A percentile compares a stretch with the other conserved stretches of the same genome.
These are phyloP conservation scores for Eubasilissa splendida DNA, from an alignment of 2,888 invertebrate genomes.

Conservation along the genomic window DNA sequence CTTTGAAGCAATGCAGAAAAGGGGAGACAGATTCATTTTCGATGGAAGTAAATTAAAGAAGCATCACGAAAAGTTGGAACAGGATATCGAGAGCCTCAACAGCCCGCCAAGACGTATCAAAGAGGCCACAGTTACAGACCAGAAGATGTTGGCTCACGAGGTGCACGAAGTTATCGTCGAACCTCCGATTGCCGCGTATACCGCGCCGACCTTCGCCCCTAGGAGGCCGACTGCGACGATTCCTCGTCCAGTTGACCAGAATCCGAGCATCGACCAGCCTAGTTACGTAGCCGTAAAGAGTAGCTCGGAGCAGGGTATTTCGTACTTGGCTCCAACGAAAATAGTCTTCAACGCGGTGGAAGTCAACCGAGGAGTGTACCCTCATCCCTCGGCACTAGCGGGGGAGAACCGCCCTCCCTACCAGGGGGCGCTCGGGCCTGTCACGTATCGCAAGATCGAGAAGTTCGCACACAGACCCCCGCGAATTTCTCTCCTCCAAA, in stretches of 20 bases:
- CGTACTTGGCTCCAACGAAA: too few species aligned
- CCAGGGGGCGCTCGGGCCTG: neutral
- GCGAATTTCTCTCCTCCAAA: conserved; percentile 18
- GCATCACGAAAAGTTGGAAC: conserved; percentile 45
- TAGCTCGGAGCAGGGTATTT: too few species aligned
- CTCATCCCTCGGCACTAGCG: too few species aligned
- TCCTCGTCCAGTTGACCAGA: neutral
- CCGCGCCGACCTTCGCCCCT: neutral
- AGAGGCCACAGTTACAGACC: neutral
- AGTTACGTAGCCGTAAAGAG: too few species aligned
- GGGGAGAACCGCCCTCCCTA: conserved; percentile 3
- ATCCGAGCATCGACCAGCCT: too few species aligned
- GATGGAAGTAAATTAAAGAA: conserved; percentile 9
- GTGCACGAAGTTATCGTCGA: neutral
- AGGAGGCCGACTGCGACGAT: neutral
- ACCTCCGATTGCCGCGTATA: neutral
- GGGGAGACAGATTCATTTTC: neutral
- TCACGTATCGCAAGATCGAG: neutral
- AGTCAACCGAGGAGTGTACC: neutral
- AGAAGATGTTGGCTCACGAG: neutral
- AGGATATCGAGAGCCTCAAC: conserved; percentile 42
- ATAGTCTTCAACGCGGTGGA: neutral
- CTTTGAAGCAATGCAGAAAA: conserved; percentile 10
- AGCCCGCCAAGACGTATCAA: neutral
- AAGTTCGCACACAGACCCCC: neutral